phyloP scores from a whole-genome alignment of 2,797 vertebrate genomes.

The Pagetopsis macropterus region DNA sequence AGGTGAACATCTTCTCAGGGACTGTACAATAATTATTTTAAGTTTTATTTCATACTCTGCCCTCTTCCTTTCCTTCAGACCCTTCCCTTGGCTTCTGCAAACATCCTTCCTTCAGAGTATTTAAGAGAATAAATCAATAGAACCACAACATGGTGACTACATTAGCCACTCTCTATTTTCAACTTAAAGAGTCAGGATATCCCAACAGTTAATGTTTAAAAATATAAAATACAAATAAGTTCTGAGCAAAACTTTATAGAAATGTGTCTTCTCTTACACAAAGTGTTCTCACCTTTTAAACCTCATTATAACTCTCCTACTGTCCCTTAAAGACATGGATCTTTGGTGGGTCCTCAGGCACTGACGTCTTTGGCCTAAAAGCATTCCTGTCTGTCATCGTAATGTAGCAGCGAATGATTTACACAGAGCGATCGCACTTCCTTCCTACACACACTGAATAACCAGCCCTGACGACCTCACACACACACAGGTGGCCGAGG shows the following conservation, averaged over 20 bases:
- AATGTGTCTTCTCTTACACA: no score
- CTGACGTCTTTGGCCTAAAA: constrained; percentile 43
- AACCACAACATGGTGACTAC: not conserved
- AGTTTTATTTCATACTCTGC: not conserved
- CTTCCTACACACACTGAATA: constrained; percentile 63
- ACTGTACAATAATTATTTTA: not conserved
- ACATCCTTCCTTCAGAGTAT: not conserved
- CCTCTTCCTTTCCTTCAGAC: not conserved
- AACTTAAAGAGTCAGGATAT: no score
- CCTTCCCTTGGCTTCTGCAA: not conserved
- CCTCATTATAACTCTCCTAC: no score
- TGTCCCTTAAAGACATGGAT: not conserved
- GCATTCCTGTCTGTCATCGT: constrained; percentile 69
- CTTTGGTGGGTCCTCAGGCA: not conserved
- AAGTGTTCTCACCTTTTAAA: no score
- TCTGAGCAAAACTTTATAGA: no score
- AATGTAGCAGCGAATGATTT: constrained; percentile 53
- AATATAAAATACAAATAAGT: no score
- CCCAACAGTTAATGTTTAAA: no score
- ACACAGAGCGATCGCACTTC: constrained; percentile 58
- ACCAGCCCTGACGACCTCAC: constrained; percentile 33
- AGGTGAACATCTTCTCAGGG: not conserved
- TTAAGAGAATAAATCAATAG: not conserved
- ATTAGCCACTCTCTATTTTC: not conserved
- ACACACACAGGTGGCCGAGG: constrained; percentile 40